Evolutionary conservation across 1,140 invertebrate genomes (phyloP), one percentile per base, ranked within the genome.

Genomic region (Hycleus cichorii): DNA sequence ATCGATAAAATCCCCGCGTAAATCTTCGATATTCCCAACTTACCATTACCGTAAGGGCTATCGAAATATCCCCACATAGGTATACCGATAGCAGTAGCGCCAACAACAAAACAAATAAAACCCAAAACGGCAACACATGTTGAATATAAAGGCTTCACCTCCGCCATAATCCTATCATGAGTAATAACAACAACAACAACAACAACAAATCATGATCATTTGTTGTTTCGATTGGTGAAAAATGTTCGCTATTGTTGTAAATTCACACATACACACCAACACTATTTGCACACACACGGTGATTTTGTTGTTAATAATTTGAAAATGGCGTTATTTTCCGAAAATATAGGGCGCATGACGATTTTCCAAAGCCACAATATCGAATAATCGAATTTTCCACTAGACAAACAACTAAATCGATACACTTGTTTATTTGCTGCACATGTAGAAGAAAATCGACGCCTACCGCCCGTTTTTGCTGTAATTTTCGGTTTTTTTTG

Each of bases 61-160:
- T 82, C 81, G 75, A 86, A 91, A 70, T 89, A 84, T 53, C 88
- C 89, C 88, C 89, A 91, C 64, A 85, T 82, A 42, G 88, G 89
- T 65, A 87, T 75, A 58, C 83, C 84, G 47, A 88, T 83, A 40
- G 86, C 87, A 18, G 87, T 83, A 45, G 87, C 84, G 39, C 85
- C 85, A 62, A 90, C 78, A 43, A 87, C 82, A 67, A 90, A 85
- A 68, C 88, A 89, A 55, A 89, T 78, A 66, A 90, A 83, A 60
- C 87, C 87, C 60, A 90, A 77, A 65, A 82, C 80, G 51, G 89
- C 84, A 64, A 89, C 85, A 67, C 82, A 82, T 72, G 86, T 82
- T 70, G 86, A 83, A 77, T 83, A 85, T 69, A 85, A 76, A 65
- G 81, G 79, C 73, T 76, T 78, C 43, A 70, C 67, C 58, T 70